Percentiles rank a stretch among this genome's conserved stretches.
phyloP scores from a whole-genome alignment of 2,113 vertebrate genomes.

The Chinchilla lanigera region DNA sequence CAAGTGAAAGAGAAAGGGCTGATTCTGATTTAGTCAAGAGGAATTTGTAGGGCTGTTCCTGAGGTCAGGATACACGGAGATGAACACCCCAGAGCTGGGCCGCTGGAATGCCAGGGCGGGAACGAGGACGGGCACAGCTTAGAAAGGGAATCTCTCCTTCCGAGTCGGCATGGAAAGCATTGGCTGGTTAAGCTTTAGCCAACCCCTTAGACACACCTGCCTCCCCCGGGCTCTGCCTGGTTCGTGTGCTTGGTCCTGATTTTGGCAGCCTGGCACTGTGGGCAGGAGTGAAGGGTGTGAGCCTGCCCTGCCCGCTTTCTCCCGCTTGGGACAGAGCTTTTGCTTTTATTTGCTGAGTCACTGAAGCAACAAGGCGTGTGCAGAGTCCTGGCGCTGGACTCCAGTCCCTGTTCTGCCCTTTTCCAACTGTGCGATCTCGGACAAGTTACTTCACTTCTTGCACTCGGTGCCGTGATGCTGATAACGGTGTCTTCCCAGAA shows the following conservation, averaged over 20 bases:
- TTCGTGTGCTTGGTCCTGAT: neutral
- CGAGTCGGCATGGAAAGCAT: neutral
- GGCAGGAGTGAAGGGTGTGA: neutral
- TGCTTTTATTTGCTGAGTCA: constrained; percentile 62
- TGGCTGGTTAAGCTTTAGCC: neutral
- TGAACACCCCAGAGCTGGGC: neutral
- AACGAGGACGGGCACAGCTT: neutral
- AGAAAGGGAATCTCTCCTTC: neutral
- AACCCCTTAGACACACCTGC: neutral
- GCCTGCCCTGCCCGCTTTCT: neutral
- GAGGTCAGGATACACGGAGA: constrained; percentile 4
- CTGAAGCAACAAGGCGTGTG: constrained; percentile 4
- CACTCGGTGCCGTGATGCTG: neutral
- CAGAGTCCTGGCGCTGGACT: neutral
- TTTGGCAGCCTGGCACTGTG: neutral
- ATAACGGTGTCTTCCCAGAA: neutral
- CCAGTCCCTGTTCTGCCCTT: neutral
- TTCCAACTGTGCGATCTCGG: neutral
- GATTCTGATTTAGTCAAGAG: neutral
- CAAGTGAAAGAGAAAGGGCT: constrained; percentile 41
- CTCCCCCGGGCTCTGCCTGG: neutral
- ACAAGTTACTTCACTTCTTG: neutral
- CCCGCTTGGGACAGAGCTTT: constrained; percentile 23
- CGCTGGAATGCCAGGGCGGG: neutral
- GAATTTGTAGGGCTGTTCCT: neutral